Evolutionary conservation across 2,113 vertebrate genomes (phyloP), one percentile per base, ranked within the genome.

Genomic region (Antidorcas marsupialis): DNA sequence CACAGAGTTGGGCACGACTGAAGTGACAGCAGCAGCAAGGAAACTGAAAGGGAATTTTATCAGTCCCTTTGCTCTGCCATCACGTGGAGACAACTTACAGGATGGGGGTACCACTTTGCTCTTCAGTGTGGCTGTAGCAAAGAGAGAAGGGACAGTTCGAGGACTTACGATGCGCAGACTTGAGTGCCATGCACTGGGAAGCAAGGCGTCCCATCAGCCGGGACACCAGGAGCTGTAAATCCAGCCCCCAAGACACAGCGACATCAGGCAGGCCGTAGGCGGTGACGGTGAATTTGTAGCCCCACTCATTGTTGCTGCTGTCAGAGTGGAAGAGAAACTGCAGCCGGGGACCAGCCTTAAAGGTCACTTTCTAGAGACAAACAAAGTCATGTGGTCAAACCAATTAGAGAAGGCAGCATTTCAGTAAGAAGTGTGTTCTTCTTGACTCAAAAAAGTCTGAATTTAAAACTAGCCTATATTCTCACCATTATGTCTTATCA

Each of bases 261-360:
- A 99, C 99, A 67, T 99, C 99, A 0, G 99, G 99, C 5, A 99
- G 99, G 92, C 99, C 99, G 0, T 99, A 99, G 8, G 99, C 99
- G 2, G 99, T 99, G 96, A 99, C 99, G 0, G 99, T 99, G 96
- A 99, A 99, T 98, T 99, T 99, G 99, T 99, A 99, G 94, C 99
- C 99, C 99, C 99, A 99, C 98, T 99, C 99, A 27, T 99, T 99
- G 98, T 99, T 99, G 93, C 99, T 99, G 99, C 99, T 99, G 97
- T 99, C 99, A 45, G 99, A 99, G 99, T 99, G 99, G 98, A 99
- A 99, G 95, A 99, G 99, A 99, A 99, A 99, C 99, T 99, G 99
- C 90, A 99, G 99, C 98, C 99, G 99, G 97, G 99, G 99, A 64
- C 99, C 99, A 6, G 99, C 99, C 97, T 99, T 99, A 97, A 99